phyloP scores from a whole-genome alignment of 2,113 vertebrate species.

The Loxodonta africana region DNA sequence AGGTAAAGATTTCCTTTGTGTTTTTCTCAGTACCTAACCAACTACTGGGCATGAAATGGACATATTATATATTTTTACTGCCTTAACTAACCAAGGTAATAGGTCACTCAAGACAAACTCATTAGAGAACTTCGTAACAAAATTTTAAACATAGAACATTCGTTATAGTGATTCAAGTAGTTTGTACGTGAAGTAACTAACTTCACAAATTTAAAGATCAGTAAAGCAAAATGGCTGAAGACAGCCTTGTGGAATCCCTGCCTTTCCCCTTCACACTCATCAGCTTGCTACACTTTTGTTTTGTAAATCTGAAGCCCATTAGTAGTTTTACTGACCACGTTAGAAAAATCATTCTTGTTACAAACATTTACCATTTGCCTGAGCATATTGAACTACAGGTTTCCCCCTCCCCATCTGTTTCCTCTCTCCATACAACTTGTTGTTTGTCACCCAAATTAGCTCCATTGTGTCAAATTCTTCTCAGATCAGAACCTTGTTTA shows the following conservation, averaged over 20 bases:
- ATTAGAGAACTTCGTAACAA: not conserved
- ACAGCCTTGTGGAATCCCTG: not conserved
- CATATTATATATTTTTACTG: not conserved
- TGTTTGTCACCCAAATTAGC: not conserved
- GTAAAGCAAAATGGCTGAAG: not conserved
- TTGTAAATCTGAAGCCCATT: not conserved
- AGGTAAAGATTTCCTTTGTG: not conserved
- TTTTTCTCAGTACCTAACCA: not conserved
- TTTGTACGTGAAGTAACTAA: not conserved
- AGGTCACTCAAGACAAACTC: not conserved
- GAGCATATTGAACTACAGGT: not conserved
- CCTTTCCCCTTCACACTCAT: not conserved
- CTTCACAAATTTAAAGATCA: not conserved
- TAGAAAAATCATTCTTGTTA: not conserved
- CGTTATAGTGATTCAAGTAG: not conserved
- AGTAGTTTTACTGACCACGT: not conserved
- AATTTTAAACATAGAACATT: not conserved
- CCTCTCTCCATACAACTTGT: not conserved
- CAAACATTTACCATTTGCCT: not conserved
- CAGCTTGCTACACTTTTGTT: not conserved
- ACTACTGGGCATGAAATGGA: not conserved
- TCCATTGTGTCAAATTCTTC: not conserved
- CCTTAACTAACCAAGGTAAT: not conserved
- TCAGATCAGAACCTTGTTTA: not conserved
- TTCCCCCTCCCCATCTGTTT: not conserved